These are phyloP conservation scores for Homarus americanus DNA, from an alignment of 1,140 invertebrate genomes.

Conservation along the genomic window DNA sequence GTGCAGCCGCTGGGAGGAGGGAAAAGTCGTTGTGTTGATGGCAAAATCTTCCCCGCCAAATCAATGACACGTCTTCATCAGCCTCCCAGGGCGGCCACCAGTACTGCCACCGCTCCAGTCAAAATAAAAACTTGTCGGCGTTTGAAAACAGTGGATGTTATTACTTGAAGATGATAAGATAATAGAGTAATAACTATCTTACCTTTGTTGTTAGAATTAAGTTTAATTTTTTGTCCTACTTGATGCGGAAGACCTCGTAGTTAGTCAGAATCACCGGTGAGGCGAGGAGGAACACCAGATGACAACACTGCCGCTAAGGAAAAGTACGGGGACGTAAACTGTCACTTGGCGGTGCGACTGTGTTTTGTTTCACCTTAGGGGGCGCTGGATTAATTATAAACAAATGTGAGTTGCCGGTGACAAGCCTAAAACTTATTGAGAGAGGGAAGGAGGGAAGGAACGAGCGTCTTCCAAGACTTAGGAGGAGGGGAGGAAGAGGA, in stretches of 20 bases:
- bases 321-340: not conserved
- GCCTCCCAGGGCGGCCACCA: not conserved
- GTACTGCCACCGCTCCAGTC: not conserved
- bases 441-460: not conserved
- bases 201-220: too few species aligned
- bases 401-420: not conserved
- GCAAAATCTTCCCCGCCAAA: not conserved
- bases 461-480: not conserved
- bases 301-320: not conserved
- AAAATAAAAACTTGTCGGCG: too few species aligned
- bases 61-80: conserved; percentile 10
- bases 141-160: too few species aligned
- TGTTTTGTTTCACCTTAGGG: not conserved
- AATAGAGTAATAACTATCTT: too few species aligned
- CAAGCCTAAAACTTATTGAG: conserved; percentile 1
- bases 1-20: not conserved
- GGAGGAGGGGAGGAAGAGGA: too few species aligned
- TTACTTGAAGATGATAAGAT: too few species aligned
- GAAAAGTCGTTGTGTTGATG: not conserved
- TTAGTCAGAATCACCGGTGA: too few species aligned
- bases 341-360: not conserved
- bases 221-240: too few species aligned
- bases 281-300: too few species aligned
- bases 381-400: not conserved
- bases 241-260: too few species aligned